Conservation (phyloP, 1,140 invertebrate species). For the Zaprionus ghesquierei region DNA sequence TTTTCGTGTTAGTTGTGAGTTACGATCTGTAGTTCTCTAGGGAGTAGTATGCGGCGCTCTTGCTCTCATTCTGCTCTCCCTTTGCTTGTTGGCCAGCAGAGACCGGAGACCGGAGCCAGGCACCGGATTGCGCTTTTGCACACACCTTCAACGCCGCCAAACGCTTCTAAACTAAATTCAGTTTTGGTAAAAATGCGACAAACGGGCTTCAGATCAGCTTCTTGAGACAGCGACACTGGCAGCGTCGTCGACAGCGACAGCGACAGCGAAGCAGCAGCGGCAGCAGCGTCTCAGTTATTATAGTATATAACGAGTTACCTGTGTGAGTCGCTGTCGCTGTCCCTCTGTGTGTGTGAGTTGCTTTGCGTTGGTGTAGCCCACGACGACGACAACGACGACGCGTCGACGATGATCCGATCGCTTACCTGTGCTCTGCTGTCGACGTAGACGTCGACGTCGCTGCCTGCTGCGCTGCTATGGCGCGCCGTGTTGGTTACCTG, state of each 20-base stretch:
- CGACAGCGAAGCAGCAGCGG: constrained; percentile 34
- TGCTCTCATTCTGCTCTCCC: background rate
- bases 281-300: constrained; percentile 4
- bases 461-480: constrained; percentile 16
- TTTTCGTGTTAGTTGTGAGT: background rate
- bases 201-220: constrained; percentile 80
- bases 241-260: background rate
- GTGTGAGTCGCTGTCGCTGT: background rate
- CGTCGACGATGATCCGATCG: constrained; percentile 63
- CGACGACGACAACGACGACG: constrained; percentile 48
- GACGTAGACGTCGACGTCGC: constrained; percentile 3
- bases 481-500: constrained; percentile 60
- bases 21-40: background rate
- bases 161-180: constrained; percentile 82
- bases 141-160: constrained; percentile 81
- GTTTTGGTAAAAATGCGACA: constrained; percentile 81
- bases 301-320: constrained; percentile 58
- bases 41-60: constrained; percentile 19
- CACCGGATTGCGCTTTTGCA: constrained; percentile 70
- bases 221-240: constrained; percentile 55
- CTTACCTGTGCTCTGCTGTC: constrained; percentile 45
- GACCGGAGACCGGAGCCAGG: constrained; percentile 14
- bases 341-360: constrained; percentile 17
- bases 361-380: constrained; percentile 65
- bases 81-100: constrained; percentile 22